Conservation (phyloP, 2,888 invertebrate species). For the Rhingia rostrata region DNA sequence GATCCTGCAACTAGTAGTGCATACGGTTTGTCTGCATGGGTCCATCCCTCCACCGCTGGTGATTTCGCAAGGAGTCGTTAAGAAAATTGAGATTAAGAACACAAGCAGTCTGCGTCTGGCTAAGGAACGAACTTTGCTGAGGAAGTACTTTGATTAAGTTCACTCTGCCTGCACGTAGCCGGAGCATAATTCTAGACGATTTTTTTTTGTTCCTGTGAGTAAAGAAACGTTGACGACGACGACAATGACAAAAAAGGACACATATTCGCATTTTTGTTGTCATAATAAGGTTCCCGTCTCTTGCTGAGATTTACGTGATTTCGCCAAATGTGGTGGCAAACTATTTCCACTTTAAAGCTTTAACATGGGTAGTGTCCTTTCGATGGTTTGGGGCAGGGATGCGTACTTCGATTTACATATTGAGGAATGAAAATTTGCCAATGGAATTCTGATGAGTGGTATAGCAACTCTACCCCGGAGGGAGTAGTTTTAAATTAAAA, state of each 20-base stretch:
- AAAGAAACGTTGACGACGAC: conserved; percentile 23
- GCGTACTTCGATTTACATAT: conserved; percentile 68
- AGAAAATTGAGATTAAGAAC: conserved; percentile 73
- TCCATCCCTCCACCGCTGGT: conserved; percentile 12
- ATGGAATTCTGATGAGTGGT: conserved; percentile 71
- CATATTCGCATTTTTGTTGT: conserved; percentile 61
- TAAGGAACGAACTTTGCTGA: conserved; percentile 27
- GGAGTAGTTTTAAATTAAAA: conserved; percentile 67
- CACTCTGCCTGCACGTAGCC: conserved; percentile 69
- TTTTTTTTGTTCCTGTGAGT: conserved; percentile 9
- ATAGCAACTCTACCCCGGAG: conserved; percentile 20
- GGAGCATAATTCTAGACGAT: conserved; percentile 44
- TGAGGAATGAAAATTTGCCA: conserved; percentile 72
- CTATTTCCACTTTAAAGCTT: conserved; percentile 48
- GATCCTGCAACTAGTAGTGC: conserved; percentile 55
- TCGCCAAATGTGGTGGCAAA: conserved; percentile 35
- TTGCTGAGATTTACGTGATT: conserved; percentile 67
- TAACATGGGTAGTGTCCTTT: conserved; percentile 47
- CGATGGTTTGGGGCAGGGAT: not conserved
- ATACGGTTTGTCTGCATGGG: conserved; percentile 58
- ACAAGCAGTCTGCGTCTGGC: conserved; percentile 45
- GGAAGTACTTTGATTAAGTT: conserved; percentile 73
- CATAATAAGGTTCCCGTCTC: conserved; percentile 43
- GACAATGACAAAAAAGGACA: conserved; percentile 57
- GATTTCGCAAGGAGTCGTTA: conserved; percentile 67